These are phyloP conservation scores for Pandemis corylana DNA, from an alignment of 2,888 invertebrate species.

Conservation along the genomic window DNA sequence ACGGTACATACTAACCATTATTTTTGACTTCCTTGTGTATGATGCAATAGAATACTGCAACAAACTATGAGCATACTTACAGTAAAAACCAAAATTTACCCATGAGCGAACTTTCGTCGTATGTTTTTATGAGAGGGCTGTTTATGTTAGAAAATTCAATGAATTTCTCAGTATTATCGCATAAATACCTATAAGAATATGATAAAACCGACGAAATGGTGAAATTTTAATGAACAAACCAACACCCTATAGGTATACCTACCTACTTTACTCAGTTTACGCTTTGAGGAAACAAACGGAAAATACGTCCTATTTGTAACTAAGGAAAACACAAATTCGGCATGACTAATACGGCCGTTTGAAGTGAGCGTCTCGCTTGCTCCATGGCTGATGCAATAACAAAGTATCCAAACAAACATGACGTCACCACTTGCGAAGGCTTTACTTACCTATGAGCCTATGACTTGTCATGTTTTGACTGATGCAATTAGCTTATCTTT, in stretches of 20 bases:
- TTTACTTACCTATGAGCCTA: not conserved
- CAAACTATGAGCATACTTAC: no score
- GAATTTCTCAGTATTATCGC: no score
- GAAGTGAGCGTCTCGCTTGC: not conserved
- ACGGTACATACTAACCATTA: no score
- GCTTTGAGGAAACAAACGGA: not conserved
- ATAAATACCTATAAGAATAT: no score
- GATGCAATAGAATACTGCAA: no score
- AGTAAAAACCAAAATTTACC: no score
- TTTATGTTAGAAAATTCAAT: no score
- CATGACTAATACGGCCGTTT: slow-evolving; percentile 17
- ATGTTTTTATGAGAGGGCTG: no score
- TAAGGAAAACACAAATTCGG: not conserved
- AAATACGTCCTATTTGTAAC: not conserved
- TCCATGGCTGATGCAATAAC: slow-evolving; percentile 43
- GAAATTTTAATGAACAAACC: not conserved
- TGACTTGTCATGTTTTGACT: not conserved
- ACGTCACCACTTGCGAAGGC: slow-evolving; percentile 14
- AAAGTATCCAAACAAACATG: slow-evolving; percentile 17
- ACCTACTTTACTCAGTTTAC: not conserved
- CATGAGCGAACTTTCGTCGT: no score
- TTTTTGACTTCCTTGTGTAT: no score
- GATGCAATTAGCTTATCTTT: slow-evolving; percentile 26
- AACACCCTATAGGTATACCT: not conserved
- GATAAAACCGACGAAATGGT: no score